A percentile compares a stretch with the other conserved stretches of the same genome.
Conservation (phyloP, 2,113 vertebrate species). For the Microtus richardsoni region DNA sequence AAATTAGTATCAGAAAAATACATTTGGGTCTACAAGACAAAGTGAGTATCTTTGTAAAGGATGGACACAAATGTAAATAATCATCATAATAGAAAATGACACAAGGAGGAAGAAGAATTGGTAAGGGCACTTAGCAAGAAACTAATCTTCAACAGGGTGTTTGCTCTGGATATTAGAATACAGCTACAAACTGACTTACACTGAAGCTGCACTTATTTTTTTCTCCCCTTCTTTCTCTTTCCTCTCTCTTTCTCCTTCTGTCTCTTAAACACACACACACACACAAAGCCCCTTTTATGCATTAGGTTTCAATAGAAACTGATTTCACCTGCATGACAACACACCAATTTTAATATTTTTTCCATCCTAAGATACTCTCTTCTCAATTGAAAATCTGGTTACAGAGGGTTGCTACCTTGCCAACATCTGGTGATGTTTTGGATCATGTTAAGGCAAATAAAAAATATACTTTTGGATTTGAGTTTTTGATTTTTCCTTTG, state of each 20-base stretch:
- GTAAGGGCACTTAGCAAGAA: neutral
- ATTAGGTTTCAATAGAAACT: neutral
- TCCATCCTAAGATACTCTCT: neutral
- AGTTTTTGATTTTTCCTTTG: neutral
- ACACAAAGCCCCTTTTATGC: neutral
- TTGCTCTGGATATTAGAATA: neutral
- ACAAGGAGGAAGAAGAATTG: neutral
- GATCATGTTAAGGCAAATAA: neutral
- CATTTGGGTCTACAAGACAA: neutral
- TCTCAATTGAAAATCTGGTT: constrained; percentile 4
- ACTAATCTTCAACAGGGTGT: neutral
- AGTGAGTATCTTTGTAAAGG: neutral
- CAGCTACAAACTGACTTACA: neutral
- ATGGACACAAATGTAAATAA: neutral
- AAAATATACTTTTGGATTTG: neutral
- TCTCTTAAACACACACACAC: neutral
- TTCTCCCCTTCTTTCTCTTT: too few relatives aligned
- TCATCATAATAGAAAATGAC: neutral
- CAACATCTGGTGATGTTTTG: neutral
- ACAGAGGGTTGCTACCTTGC: neutral
- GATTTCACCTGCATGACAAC: neutral
- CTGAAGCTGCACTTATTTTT: neutral
- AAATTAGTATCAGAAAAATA: constrained; percentile 17
- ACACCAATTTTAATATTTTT: neutral
- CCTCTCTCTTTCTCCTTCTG: too few relatives aligned